A percentile compares a stretch with the other conserved stretches of the same genome.
Evolutionary conservation across 2,888 invertebrate genomes (phyloP).

Genomic region (Xestia c-nigrum): DNA sequence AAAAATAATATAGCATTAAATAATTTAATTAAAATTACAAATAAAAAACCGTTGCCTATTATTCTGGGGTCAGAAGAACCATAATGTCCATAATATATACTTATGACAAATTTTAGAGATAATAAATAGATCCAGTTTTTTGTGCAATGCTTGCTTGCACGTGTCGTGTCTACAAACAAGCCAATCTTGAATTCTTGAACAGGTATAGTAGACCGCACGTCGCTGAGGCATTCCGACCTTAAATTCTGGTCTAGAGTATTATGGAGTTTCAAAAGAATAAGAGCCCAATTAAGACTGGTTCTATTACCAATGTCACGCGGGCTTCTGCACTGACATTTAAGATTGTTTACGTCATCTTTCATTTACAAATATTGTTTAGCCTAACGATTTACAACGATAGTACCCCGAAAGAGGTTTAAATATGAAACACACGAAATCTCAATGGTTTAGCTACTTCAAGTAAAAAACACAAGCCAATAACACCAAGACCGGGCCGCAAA

Average conservation of each 20-base stretch:
- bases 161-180: neutral
- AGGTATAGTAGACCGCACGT: neutral
- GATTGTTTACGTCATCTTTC: neutral
- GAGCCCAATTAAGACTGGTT: neutral
- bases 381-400: neutral
- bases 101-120: too few species aligned
- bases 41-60: neutral
- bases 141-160: neutral
- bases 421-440: neutral
- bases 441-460: neutral
- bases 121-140: too few species aligned
- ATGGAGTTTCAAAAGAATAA: neutral
- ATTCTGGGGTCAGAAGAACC: neutral
- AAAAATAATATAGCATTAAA: neutral
- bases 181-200: neutral
- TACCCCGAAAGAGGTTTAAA: neutral
- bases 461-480: neutral
- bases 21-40: neutral
- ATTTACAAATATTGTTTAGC: neutral
- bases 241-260: neutral
- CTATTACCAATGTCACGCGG: neutral
- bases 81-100: too few species aligned
- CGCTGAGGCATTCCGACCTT: neutral
- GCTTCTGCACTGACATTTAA: neutral
- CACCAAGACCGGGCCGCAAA: constrained; percentile 1